A percentile compares a stretch with the other conserved stretches of the same genome.
These are phyloP conservation scores for Apocrypta bakeri DNA, from an alignment of 1,140 invertebrate species.

Conservation along the genomic window DNA sequence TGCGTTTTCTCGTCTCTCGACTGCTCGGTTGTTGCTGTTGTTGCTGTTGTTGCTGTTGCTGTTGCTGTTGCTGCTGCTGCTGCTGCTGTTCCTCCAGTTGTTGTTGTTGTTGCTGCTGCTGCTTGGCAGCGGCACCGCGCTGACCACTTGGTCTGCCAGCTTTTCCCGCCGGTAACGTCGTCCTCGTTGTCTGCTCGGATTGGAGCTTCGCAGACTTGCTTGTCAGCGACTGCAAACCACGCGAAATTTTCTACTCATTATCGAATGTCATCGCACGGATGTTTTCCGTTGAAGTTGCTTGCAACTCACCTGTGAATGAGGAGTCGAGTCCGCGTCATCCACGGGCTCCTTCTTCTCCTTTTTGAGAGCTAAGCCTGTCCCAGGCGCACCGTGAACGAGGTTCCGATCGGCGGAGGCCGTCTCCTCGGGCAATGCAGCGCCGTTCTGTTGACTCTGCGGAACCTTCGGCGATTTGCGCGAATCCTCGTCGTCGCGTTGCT, in stretches of 20 bases:
- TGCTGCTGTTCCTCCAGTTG: conserved; percentile 7
- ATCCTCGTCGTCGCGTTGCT: conserved; percentile 63
- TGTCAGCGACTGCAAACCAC: neutral
- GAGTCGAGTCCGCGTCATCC: conserved; percentile 48
- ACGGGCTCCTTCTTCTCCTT: conserved; percentile 61
- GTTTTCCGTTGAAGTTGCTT: too few species aligned
- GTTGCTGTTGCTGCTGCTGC: neutral
- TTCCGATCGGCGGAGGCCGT: conserved; percentile 60
- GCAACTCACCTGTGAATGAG: conserved; percentile 4
- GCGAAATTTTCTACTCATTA: too few species aligned
- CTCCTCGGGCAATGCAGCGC: conserved; percentile 69
- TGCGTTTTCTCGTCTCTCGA: conserved; percentile 62
- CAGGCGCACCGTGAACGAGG: conserved; percentile 41
- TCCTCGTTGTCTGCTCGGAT: conserved; percentile 2
- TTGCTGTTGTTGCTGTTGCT: conserved; percentile 6
- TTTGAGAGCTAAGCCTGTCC: conserved; percentile 6
- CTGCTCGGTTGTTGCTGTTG: conserved; percentile 8
- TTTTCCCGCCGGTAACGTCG: neutral
- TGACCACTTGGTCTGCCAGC: neutral
- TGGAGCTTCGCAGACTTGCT: conserved; percentile 33
- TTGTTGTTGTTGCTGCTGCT: neutral
- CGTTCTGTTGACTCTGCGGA: conserved; percentile 70
- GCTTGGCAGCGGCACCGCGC: too few species aligned
- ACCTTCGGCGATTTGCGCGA: conserved; percentile 64
- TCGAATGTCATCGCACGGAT: too few species aligned